Conservation (phyloP, 30 jellyfish, hydroid and myxozoan genomes). For the Hydractinia echinata region DNA sequence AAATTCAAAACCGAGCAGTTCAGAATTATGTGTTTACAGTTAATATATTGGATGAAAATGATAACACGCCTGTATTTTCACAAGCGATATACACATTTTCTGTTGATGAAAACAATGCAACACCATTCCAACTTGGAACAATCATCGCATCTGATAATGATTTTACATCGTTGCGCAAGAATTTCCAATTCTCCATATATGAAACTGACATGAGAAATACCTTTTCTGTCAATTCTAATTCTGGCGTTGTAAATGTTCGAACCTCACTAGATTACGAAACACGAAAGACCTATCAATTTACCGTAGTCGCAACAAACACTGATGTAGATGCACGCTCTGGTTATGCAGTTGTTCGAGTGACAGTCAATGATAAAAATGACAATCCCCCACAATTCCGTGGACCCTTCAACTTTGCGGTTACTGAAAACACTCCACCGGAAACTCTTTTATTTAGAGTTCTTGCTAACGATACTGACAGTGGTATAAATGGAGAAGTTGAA, state of each 20-base stretch:
- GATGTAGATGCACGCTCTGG: neutral
- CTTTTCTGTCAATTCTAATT: constrained; percentile 31
- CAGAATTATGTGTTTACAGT: neutral
- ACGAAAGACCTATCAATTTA: neutral
- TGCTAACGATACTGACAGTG: constrained; percentile 54
- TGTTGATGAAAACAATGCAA: constrained; percentile 14
- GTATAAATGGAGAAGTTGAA: constrained; percentile 29
- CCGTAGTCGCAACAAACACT: constrained; percentile 1
- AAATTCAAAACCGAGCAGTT: constrained; percentile 4
- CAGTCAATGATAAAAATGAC: constrained; percentile 78
- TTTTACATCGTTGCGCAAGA: neutral
- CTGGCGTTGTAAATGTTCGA: constrained; percentile 53
- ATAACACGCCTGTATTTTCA: neutral
- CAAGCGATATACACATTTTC: constrained; percentile 4
- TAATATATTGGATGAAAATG: neutral
- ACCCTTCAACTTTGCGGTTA: neutral
- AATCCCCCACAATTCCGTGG: constrained; percentile 62
- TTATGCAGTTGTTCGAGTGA: constrained; percentile 53
- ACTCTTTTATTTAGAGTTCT: constrained; percentile 25
- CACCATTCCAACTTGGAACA: constrained; percentile 21
- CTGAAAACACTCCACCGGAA: constrained; percentile 36
- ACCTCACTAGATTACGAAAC: constrained; percentile 57
- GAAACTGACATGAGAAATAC: constrained; percentile 10
- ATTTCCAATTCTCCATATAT: neutral
- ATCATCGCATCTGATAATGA: constrained; percentile 29